Percentiles rank a stretch among this genome's conserved stretches.
phyloP scores from a whole-genome alignment of 2,113 vertebrate genomes.

The Sander vitreus region DNA sequence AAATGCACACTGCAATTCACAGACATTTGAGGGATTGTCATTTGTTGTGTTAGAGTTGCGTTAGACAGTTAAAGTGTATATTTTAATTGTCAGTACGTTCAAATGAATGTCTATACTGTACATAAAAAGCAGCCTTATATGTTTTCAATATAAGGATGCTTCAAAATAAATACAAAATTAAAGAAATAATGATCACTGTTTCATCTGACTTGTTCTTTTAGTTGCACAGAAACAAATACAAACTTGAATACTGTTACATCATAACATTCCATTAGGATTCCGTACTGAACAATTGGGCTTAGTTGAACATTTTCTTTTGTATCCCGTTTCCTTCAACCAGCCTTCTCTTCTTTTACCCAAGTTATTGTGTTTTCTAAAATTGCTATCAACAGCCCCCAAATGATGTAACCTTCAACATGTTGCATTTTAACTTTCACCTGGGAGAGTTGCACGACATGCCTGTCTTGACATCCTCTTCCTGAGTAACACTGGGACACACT shows the following conservation, averaged over 20 bases:
- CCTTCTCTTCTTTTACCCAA: not conserved
- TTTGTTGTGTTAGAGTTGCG: not conserved
- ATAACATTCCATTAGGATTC: not conserved
- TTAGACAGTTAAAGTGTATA: not conserved
- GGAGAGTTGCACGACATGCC: too few relatives aligned
- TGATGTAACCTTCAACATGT: not conserved
- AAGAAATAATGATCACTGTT: not conserved
- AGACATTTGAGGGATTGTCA: conserved; percentile 1
- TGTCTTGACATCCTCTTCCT: too few relatives aligned
- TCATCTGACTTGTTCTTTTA: not conserved
- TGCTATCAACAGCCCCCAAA: not conserved
- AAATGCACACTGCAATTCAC: conserved; percentile 7
- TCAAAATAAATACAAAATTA: not conserved
- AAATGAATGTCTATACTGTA: not conserved
- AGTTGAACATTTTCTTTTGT: not conserved
- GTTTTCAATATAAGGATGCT: not conserved
- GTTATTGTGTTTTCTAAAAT: not conserved
- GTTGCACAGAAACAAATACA: not conserved
- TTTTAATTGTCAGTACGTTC: not conserved
- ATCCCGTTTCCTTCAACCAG: not conserved
- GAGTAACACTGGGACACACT: not conserved
- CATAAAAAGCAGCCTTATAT: not conserved
- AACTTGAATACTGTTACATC: not conserved
- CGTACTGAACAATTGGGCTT: not conserved
- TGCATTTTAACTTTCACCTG: not conserved